Evolutionary conservation across 2,797 vertebrate species (phyloP).

Genomic region (Podarcis lilfordi): DNA sequence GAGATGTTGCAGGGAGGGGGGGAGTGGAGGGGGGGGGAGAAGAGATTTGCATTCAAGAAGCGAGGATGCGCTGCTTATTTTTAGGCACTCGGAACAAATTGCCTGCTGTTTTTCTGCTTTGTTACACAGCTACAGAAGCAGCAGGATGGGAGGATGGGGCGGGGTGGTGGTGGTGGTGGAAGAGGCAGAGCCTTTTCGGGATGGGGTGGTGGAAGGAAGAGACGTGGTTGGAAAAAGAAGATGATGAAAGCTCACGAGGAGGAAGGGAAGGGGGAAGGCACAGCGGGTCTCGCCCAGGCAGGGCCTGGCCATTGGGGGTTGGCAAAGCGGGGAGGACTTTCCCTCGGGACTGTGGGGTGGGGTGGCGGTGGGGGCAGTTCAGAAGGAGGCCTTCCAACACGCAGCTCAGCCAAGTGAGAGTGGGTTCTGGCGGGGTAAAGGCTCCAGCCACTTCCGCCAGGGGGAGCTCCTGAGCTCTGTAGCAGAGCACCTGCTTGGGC

Average conservation of each 20-base stretch:
- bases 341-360: too few species aligned
- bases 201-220: not conserved
- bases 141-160: not conserved
- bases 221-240: not conserved
- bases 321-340: not conserved
- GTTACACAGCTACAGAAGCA: not conserved
- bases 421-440: too few species aligned
- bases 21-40: conserved; percentile 14
- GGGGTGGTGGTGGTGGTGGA: not conserved
- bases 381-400: too few species aligned
- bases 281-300: too few species aligned
- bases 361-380: too few species aligned
- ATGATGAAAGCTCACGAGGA: not conserved
- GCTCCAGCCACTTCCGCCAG: too few species aligned
- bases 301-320: not conserved
- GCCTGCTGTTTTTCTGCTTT: conserved; percentile 7
- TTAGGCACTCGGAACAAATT: not conserved
- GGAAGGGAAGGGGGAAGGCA: not conserved
- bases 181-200: not conserved
- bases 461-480: too few species aligned
- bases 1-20: conserved; percentile 11
- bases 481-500: too few species aligned
- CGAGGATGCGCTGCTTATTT: not conserved
- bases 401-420: too few species aligned
- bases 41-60: not conserved